Conservation (phyloP, 2,113 vertebrate species). For the Peromyscus polionotus region DNA sequence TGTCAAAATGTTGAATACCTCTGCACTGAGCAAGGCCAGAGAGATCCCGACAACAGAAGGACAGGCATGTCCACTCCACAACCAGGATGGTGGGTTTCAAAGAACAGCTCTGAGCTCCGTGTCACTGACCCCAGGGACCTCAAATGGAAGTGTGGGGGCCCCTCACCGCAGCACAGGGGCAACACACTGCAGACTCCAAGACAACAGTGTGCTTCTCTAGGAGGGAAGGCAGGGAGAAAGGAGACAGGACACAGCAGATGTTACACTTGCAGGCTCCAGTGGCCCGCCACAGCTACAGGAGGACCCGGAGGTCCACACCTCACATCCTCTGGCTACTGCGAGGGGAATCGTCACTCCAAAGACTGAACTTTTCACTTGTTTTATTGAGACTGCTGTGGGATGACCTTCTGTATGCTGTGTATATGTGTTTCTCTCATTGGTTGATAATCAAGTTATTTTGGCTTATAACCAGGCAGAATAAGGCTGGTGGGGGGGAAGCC, state of each 20-base stretch:
- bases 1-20: not conserved
- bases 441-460: too few species aligned
- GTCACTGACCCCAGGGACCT: rapidly evolving
- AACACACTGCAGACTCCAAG: not conserved
- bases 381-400: not conserved
- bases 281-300: not conserved
- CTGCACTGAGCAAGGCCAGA: not conserved
- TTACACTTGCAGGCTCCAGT: not conserved
- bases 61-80: too few species aligned
- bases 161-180: rapidly evolving
- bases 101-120: too few species aligned
- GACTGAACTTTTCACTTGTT: not conserved
- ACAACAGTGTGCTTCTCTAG: constrained; percentile 14
- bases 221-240: not conserved
- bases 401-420: too few species aligned
- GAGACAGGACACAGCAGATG: not conserved
- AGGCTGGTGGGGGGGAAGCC: too few species aligned
- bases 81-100: not conserved
- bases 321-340: not conserved
- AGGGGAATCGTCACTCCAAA: not conserved
- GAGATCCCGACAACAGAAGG: not conserved
- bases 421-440: too few species aligned
- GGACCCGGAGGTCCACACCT: not conserved
- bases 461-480: too few species aligned
- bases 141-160: not conserved